A percentile compares a stretch with the other conserved stretches of the same genome.
Evolutionary conservation across 2,113 vertebrate genomes (phyloP).

Genomic region (Fulmarus glacialis): DNA sequence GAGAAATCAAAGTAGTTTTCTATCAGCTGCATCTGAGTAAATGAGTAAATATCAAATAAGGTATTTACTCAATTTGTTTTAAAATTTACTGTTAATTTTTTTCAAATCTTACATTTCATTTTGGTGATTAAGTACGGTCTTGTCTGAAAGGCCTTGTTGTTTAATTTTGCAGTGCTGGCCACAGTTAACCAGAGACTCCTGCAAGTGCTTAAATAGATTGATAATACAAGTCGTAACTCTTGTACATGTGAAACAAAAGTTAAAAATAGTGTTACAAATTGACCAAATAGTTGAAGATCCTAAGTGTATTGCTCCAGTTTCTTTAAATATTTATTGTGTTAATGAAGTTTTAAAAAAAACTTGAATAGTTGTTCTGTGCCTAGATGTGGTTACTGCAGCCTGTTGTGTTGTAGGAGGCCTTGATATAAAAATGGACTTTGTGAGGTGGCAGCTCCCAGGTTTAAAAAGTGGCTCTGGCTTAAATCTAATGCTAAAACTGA

Average conservation of each 20-base stretch:
- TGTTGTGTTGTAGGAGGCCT: neutral
- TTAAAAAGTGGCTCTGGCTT: neutral
- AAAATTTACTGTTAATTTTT: neutral
- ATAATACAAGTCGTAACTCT: neutral
- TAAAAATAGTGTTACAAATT: neutral
- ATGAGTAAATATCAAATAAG: neutral
- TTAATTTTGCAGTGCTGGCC: neutral
- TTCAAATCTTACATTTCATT: neutral
- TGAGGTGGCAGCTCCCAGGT: neutral
- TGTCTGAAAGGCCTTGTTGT: neutral
- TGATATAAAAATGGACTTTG: neutral
- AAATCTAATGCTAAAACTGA: neutral
- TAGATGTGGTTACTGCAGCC: neutral
- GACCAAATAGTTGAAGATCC: neutral
- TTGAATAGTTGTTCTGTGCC: neutral
- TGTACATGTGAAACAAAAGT: neutral
- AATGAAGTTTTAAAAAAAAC: neutral
- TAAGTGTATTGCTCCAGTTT: neutral
- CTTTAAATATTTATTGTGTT: neutral
- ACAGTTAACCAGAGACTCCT: neutral
- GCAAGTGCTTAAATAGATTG: neutral
- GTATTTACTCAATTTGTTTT: neutral
- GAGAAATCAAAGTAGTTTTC: neutral
- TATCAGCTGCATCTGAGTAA: neutral
- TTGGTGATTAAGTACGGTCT: neutral